phyloP scores from a whole-genome alignment of 2,113 vertebrate genomes.

The Brachypteracias leptosomus region DNA sequence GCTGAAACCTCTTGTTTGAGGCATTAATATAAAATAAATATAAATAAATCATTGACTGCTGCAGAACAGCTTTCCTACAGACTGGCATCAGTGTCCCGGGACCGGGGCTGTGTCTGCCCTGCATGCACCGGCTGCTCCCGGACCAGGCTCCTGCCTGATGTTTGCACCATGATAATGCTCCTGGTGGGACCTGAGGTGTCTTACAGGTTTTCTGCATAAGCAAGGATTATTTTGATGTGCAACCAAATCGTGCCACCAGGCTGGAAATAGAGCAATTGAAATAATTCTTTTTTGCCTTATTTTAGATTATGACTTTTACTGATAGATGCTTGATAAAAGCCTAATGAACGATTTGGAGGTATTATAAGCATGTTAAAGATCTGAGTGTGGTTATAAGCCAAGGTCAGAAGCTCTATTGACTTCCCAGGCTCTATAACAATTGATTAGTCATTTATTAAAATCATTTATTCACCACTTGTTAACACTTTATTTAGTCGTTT shows the following conservation, averaged over 20 bases:
- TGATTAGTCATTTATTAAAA: slow-evolving; percentile 48
- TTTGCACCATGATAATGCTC: background rate
- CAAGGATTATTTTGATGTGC: background rate
- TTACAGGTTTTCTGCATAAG: background rate
- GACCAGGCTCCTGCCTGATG: background rate
- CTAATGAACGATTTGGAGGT: background rate
- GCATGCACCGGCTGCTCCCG: background rate
- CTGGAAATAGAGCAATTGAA: background rate
- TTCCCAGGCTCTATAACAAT: slow-evolving; percentile 1
- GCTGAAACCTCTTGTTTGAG: background rate
- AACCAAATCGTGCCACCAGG: background rate
- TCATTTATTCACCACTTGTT: background rate
- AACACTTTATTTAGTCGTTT: background rate
- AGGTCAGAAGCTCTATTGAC: slow-evolving; percentile 22
- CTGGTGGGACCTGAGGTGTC: background rate
- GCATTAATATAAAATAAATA: background rate
- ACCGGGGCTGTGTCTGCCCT: background rate
- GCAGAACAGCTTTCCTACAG: background rate
- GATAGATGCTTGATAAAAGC: slow-evolving; percentile 4
- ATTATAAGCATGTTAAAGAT: background rate
- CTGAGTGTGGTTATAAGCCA: background rate
- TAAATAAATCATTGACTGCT: background rate
- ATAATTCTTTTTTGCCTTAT: background rate
- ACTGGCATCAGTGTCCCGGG: background rate
- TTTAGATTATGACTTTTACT: background rate